Percentiles rank a stretch among this genome's conserved stretches.
phyloP scores from a whole-genome alignment of 2,797 vertebrate genomes.

The Hydrophis major region DNA sequence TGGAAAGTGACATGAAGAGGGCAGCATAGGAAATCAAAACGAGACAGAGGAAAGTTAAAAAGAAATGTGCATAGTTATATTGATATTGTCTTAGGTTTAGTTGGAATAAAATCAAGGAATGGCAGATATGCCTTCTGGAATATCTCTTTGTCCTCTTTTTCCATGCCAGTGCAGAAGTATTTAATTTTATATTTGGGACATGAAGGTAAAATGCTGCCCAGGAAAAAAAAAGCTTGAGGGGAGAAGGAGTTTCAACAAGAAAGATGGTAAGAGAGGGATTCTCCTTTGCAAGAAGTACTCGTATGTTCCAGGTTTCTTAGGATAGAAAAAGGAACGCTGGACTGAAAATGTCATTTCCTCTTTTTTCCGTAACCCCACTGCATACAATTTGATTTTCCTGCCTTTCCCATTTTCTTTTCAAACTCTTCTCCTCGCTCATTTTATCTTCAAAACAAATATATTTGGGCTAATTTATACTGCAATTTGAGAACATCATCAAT shows the following conservation, averaged over 20 bases:
- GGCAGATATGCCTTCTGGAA: background rate
- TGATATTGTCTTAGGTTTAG: background rate
- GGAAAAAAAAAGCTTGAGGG: background rate
- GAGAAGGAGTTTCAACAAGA: background rate
- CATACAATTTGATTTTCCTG: background rate
- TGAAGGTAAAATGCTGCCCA: background rate
- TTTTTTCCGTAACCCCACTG: background rate
- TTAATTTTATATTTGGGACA: background rate
- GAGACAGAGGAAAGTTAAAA: background rate
- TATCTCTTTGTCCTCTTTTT: background rate
- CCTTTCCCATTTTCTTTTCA: background rate
- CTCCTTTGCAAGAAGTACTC: background rate
- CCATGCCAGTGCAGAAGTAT: background rate
- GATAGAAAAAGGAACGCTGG: background rate
- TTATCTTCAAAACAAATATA: background rate
- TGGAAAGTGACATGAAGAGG: background rate
- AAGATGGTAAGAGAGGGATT: background rate
- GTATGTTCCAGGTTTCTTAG: background rate
- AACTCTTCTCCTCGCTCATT: background rate
- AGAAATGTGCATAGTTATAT: background rate
- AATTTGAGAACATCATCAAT: background rate
- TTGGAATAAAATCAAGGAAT: background rate
- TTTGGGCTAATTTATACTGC: background rate
- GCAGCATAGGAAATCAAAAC: background rate
- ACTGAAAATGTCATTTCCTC: background rate